Evolutionary conservation across 2,888 invertebrate genomes (phyloP).

Genomic region (Zele albiditarsus): DNA sequence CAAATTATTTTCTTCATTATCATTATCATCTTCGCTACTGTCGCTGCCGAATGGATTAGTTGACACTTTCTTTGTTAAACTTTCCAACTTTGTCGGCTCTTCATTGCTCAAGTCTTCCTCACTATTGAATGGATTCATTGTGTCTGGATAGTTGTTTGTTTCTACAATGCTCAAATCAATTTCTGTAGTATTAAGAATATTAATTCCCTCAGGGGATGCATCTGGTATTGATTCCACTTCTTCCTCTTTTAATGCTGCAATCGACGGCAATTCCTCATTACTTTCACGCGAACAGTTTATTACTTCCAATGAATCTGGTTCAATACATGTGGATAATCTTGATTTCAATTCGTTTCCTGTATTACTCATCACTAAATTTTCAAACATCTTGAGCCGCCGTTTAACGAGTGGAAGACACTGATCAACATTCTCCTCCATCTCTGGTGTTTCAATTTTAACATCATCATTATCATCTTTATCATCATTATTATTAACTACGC

Average conservation of each 20-base stretch:
- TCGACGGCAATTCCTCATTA: not conserved
- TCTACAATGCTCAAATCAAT: slow-evolving; percentile 54
- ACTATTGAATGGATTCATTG: slow-evolving; percentile 89
- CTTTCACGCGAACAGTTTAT: not conserved
- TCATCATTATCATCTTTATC: slow-evolving; percentile 23
- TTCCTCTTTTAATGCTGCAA: not conserved
- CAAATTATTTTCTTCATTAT: slow-evolving; percentile 29
- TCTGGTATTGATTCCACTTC: slow-evolving; percentile 10
- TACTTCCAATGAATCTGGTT: slow-evolving; percentile 31
- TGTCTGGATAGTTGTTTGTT: slow-evolving; percentile 79
- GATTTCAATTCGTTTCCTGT: not conserved
- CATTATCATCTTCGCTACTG: slow-evolving; percentile 72
- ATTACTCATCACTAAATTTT: slow-evolving; percentile 41
- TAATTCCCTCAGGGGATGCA: slow-evolving; percentile 32
- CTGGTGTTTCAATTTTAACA: not conserved
- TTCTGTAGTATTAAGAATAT: slow-evolving; percentile 46
- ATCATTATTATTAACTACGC: slow-evolving; percentile 44
- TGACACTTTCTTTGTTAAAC: slow-evolving; percentile 32
- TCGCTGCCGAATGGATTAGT: slow-evolving; percentile 83
- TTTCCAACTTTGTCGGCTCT: slow-evolving; percentile 52
- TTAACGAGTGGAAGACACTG: slow-evolving; percentile 62
- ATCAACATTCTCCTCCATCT: not conserved
- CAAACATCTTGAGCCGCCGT: slow-evolving; percentile 62
- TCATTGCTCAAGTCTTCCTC: slow-evolving; percentile 79
- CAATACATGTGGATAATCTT: slow-evolving; percentile 10